phyloP scores from a whole-genome alignment of 2,797 vertebrate species.

The Centropyge bicolor region DNA sequence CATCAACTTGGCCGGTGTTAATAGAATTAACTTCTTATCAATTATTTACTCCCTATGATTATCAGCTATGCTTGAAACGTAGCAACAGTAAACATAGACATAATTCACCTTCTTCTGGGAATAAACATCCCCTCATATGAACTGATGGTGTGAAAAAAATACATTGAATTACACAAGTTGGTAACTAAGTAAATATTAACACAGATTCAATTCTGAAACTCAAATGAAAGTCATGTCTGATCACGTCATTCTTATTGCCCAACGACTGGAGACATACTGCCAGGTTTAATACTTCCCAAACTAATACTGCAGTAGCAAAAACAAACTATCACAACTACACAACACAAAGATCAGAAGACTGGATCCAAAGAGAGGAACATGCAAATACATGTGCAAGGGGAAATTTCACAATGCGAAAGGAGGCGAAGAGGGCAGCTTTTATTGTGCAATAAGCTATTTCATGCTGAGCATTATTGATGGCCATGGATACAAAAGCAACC shows the following conservation, averaged over 20 bases:
- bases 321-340: not conserved
- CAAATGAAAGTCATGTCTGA: not conserved
- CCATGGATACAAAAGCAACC: not conserved
- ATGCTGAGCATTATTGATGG: not conserved
- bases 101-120: not conserved
- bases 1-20: constrained; percentile 4
- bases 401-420: not conserved
- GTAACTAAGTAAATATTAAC: constrained; percentile 1
- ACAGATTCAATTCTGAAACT: not conserved
- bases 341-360: not conserved
- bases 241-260: not conserved
- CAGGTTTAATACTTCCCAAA: not conserved
- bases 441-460: not conserved
- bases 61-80: not conserved
- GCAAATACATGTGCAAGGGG: constrained; percentile 4
- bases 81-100: constrained; percentile 24
- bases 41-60: constrained; percentile 2
- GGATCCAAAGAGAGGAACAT: not conserved
- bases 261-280: not conserved
- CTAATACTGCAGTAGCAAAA: not conserved
- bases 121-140: constrained; percentile 23
- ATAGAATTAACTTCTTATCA: constrained; percentile 5
- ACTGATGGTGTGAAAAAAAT: not conserved
- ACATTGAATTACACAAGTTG: not conserved
- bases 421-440: not conserved